Conservation (phyloP, 2,797 vertebrate genomes). For the Pangasius macronema region DNA sequence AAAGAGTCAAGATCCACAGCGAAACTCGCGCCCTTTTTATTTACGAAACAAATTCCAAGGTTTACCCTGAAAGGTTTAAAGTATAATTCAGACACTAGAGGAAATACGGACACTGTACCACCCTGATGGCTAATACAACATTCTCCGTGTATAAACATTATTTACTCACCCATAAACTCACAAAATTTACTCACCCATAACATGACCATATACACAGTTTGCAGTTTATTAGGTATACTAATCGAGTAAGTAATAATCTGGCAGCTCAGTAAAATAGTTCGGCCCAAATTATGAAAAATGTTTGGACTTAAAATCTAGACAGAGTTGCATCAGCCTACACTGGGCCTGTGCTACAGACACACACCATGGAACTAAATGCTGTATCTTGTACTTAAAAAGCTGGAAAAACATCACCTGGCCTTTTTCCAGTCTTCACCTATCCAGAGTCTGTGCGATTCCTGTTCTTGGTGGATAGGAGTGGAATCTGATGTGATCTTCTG, state of each 20-base stretch:
- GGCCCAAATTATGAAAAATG: background rate
- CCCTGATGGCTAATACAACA: background rate
- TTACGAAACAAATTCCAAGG: conserved; percentile 7
- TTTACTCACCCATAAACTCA: conserved; percentile 2
- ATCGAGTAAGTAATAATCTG: conserved; percentile 3
- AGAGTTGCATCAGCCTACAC: background rate
- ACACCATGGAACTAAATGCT: background rate
- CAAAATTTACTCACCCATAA: conserved; percentile 15
- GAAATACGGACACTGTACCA: background rate
- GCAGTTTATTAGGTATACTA: conserved; percentile 7
- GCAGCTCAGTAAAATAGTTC: background rate
- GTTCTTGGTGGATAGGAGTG: background rate
- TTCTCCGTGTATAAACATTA: background rate
- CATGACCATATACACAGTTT: background rate
- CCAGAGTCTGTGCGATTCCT: background rate
- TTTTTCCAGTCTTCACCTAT: background rate
- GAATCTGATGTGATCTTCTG: background rate
- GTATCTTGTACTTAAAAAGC: background rate
- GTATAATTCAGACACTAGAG: background rate
- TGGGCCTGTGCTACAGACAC: background rate
- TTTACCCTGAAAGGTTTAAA: background rate
- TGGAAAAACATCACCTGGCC: background rate
- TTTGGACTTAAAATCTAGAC: background rate
- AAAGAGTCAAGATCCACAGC: conserved; percentile 47
- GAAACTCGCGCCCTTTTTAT: conserved; percentile 35